These are phyloP conservation scores for Scaptodrosophila lebanonensis DNA, from an alignment of 1,140 invertebrate species.

Conservation along the genomic window DNA sequence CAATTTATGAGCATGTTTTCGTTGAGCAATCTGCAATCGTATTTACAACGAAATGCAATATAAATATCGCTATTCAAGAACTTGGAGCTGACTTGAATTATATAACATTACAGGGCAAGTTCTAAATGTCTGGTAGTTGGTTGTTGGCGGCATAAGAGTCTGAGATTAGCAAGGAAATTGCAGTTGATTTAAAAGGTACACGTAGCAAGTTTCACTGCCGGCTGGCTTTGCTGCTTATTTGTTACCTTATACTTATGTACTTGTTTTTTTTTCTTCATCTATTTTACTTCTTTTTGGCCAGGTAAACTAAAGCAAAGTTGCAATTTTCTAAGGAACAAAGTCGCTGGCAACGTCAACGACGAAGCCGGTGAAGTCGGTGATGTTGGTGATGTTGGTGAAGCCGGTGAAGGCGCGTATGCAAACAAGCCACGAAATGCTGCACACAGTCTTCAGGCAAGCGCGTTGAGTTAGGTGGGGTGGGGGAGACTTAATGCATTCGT, in stretches of 20 bases:
- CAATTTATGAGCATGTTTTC: constrained; percentile 30
- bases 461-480: too few species aligned
- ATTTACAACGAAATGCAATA: constrained; percentile 9
- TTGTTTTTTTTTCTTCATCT: too few species aligned
- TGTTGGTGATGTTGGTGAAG: too few species aligned
- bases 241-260: neutral
- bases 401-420: constrained; percentile 40
- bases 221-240: constrained; percentile 23
- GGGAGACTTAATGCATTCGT: too few species aligned
- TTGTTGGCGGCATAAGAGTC: too few species aligned
- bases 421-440: constrained; percentile 41
- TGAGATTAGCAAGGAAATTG: constrained; percentile 58
- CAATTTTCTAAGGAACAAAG: constrained; percentile 31
- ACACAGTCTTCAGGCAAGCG: too few species aligned
- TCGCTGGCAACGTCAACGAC: constrained; percentile 20
- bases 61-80: constrained; percentile 28
- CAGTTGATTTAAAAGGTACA: constrained; percentile 7
- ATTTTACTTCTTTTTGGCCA: too few species aligned
- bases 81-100: too few species aligned
- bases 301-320: constrained; percentile 30
- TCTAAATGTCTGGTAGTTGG: constrained; percentile 45
- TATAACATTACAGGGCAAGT: constrained; percentile 63
- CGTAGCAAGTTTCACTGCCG: neutral
- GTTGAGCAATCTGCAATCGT: neutral
- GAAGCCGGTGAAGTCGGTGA: too few species aligned